These are phyloP conservation scores for Carpatolechia fugitivella DNA, from an alignment of 2,888 invertebrate species.

Conservation along the genomic window DNA sequence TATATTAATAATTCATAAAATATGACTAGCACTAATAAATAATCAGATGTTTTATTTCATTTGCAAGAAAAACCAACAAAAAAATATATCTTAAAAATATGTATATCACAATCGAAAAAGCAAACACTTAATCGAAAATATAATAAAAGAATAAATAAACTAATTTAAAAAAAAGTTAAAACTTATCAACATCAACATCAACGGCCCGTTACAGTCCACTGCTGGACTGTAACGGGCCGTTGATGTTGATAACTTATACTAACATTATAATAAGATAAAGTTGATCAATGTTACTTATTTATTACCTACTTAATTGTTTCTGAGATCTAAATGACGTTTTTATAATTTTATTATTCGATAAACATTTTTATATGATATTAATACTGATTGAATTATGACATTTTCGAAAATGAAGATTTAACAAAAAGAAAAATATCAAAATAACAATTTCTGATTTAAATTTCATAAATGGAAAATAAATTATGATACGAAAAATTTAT, in stretches of 20 bases:
- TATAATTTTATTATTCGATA: not conserved
- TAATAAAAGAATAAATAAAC: not conserved
- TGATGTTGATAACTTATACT: too few relatives aligned
- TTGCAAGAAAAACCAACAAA: not conserved
- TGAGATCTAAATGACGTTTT: not conserved
- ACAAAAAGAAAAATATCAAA: too few relatives aligned
- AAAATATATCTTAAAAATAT: not conserved
- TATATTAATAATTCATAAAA: constrained; percentile 13
- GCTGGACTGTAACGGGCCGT: too few relatives aligned
- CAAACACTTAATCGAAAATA: not conserved
- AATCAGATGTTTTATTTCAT: not conserved
- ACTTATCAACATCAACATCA: too few relatives aligned
- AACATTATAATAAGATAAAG: not conserved
- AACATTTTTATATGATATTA: not conserved
- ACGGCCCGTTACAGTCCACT: too few relatives aligned
- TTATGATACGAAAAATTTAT: too few relatives aligned
- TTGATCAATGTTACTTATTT: not conserved
- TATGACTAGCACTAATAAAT: constrained; percentile 15
- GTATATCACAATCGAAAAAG: not conserved
- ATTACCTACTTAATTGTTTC: not conserved
- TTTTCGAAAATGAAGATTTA: not conserved
- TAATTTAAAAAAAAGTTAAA: not conserved
- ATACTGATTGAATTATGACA: constrained; percentile 1
- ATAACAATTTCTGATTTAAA: too few relatives aligned
- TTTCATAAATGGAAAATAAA: too few relatives aligned